These are phyloP conservation scores for Leptura quadrifasciata DNA, from an alignment of 2,888 invertebrate species.

Conservation along the genomic window DNA sequence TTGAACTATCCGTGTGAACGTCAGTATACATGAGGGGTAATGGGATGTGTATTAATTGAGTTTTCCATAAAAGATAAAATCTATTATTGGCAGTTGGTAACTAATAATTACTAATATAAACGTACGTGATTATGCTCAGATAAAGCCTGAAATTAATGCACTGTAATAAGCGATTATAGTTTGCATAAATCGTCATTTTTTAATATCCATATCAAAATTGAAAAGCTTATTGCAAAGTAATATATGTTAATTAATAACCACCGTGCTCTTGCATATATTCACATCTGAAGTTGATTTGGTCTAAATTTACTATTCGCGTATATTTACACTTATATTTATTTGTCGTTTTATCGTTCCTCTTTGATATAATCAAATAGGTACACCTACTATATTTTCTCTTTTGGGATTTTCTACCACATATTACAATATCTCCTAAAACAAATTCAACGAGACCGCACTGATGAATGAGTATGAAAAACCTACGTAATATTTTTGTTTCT, in stretches of 20 bases:
- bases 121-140: not conserved
- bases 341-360: no score
- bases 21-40: constrained; percentile 14
- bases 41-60: constrained; percentile 18
- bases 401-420: no score
- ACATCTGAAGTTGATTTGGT: not conserved
- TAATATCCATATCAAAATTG: not conserved
- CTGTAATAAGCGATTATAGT: not conserved
- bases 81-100: constrained; percentile 29
- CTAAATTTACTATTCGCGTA: not conserved
- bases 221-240: not conserved
- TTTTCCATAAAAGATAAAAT: constrained; percentile 36
- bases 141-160: constrained; percentile 21
- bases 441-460: no score
- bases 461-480: no score
- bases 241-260: not conserved
- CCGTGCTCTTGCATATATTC: not conserved
- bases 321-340: not conserved
- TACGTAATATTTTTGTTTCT: no score
- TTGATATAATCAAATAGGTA: no score
- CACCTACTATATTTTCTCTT: no score
- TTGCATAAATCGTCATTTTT: constrained; percentile 9
- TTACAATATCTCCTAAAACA: no score
- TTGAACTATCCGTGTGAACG: not conserved
- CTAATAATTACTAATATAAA: constrained; percentile 17